These are phyloP conservation scores for Mandrillus leucophaeus DNA, from an alignment of 2,113 vertebrate species.

Conservation along the genomic window DNA sequence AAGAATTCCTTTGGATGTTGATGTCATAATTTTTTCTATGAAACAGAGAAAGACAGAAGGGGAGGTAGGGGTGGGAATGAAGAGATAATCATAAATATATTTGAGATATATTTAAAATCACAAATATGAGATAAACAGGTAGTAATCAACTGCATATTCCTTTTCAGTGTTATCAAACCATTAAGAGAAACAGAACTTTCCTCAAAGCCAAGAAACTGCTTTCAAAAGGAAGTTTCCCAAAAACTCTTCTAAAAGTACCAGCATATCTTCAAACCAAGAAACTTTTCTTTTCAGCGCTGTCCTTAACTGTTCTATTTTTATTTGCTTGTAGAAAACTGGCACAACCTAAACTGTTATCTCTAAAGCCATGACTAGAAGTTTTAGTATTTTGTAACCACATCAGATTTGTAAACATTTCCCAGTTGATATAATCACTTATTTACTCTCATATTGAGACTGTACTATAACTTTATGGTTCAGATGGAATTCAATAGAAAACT, in stretches of 20 bases:
- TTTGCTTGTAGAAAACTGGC: neutral
- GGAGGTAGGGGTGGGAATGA: constrained; percentile 40
- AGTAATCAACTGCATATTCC: neutral
- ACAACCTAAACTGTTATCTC: neutral
- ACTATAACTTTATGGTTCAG: neutral
- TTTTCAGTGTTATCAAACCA: neutral
- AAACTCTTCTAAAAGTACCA: neutral
- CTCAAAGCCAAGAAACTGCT: neutral
- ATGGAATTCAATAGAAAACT: neutral
- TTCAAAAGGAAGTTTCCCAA: neutral
- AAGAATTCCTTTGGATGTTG: constrained; percentile 96
- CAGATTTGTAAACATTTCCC: neutral
- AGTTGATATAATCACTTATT: neutral
- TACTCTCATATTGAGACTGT: neutral
- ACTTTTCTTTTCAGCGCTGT: neutral
- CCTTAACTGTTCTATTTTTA: neutral
- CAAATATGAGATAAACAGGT: neutral
- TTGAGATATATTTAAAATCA: no score
- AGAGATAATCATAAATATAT: constrained; percentile 25
- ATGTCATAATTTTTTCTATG: constrained; percentile 95
- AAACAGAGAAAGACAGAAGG: constrained; percentile 69
- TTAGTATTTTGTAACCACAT: neutral
- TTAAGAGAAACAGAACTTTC: neutral
- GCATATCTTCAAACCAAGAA: neutral
- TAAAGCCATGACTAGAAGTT: neutral